Evolutionary conservation across 2,888 invertebrate species (phyloP), one percentile per base, ranked within the genome.

Genomic region (Mycogona germanica): DNA sequence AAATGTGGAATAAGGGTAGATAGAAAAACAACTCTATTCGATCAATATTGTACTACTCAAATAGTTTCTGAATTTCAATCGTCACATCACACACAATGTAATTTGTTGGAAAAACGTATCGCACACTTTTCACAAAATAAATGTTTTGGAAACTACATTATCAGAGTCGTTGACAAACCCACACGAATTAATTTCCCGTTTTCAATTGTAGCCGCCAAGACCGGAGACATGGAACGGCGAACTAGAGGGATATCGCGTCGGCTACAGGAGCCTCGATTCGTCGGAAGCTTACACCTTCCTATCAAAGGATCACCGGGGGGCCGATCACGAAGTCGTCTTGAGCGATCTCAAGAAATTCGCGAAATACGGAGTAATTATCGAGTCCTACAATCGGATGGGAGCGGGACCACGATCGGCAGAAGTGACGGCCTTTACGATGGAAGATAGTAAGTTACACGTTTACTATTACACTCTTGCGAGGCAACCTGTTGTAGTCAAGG

Each of bases 231-330:
- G 63, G 51, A 70, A 72, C 58, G 71, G 72, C 3, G 59, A 66
- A n/a, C 65, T 71, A 19, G 62, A 64, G 26, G 71, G 72, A 3
- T 72, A 72, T 59, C 70, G 69, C 59, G 66, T 73, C 19, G 71
- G 71, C 2, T 72, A 70, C 63, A 25, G 64, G 60, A 29, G 51
- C 52, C 28, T 52, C 38, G 48, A 55, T 28, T 49, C 53, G 3
- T 7, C 42, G 41, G 25, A 40, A 14, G 26, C 37, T 2, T 62
- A 59, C 55, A 57, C 58, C 41, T 59, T 57, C 46, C 56, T 57
- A 23, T 58, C 59, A 25, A 62, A 65, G 7, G 62, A 62, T 30
- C 55, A 47, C 17, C 51, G 54, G 6, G 55, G 55, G 6, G 38
- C 25, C 7, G 57, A 58, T 9, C 56, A 60, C 2, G 62, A 63